Base-by-base conservation (phyloP, 1,140 invertebrate genomes). In the Ostrea denselamellosa region DNA sequence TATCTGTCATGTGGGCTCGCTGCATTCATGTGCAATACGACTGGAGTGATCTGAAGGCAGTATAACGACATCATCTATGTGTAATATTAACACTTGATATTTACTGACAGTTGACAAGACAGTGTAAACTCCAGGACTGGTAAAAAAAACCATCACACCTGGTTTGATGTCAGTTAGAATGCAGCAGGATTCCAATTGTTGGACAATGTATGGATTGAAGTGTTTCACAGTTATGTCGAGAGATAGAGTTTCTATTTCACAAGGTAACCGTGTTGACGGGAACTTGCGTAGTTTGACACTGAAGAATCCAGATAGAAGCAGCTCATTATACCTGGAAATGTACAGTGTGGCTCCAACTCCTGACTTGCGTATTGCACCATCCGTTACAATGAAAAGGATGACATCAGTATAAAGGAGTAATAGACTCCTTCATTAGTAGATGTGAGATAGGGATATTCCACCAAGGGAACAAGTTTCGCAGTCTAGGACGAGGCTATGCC, bases 381-480 rank as follows among this genome's bases (percentile, higher is more conserved):
- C 89, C 8, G 91, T 92, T 0, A 92, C 88, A 53, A 92, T 92
- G 87, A 90, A 92, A 10, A 89, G 53, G 52, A 87, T 17, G 77
- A 92, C 90, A 51, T 28, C 34, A 22, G 71, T 22, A 58, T 82
- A 14, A n/a, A n/a, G n/a, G n/a, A n/a, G n/a, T n/a, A n/a, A n/a
- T n/a, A n/a, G n/a, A n/a, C n/a, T n/a, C n/a, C n/a, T n/a, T n/a
- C n/a, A n/a, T n/a, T n/a, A n/a, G n/a, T n/a, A n/a, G n/a, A n/a
- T n/a, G n/a, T n/a, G n/a, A n/a, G n/a, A n/a, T n/a, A n/a, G n/a
- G n/a, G n/a, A n/a, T n/a, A n/a, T n/a, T n/a, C n/a, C n/a, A n/a
- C n/a, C n/a, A n/a, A n/a, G n/a, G n/a, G n/a, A n/a, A n/a, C n/a
- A n/a, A n/a, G n/a, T n/a, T n/a, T n/a, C n/a, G n/a, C n/a, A n/a